phyloP scores from a whole-genome alignment of 2,797 vertebrate species.

The Gorsachius magnificus region DNA sequence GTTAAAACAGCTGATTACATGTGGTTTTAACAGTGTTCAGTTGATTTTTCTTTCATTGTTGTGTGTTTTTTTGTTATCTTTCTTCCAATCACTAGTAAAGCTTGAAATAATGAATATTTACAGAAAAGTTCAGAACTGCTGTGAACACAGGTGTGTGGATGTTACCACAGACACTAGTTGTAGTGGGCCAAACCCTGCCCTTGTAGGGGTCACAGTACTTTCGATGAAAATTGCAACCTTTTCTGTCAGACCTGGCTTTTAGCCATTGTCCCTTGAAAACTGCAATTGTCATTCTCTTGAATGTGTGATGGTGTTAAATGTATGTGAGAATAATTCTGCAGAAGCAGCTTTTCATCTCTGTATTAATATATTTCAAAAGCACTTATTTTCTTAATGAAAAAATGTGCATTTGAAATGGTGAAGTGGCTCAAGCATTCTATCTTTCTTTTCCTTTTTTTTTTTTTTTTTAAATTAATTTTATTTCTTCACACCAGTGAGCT shows the following conservation, averaged over 20 bases:
- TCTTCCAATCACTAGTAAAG: background rate
- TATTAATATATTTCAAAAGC: background rate
- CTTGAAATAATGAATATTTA: background rate
- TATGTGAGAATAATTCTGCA: background rate
- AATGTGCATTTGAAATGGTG: background rate
- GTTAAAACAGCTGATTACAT: background rate
- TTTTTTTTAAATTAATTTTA: background rate
- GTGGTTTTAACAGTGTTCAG: background rate
- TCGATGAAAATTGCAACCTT: background rate
- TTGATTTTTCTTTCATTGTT: background rate
- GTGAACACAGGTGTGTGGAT: background rate
- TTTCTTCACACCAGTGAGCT: background rate
- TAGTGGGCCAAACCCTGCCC: background rate
- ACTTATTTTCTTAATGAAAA: background rate
- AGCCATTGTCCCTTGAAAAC: background rate
- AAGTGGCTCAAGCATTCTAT: background rate
- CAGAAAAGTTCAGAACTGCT: background rate
- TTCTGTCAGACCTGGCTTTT: background rate
- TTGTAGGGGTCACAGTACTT: background rate
- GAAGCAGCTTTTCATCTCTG: background rate
- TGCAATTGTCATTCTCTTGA: background rate
- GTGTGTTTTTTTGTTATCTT: background rate
- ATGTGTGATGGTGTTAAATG: background rate
- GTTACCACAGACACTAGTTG: background rate
- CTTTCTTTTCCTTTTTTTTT: background rate